A percentile compares a stretch with the other conserved stretches of the same genome.
These are phyloP conservation scores for Drosophila acutilabella DNA, from an alignment of 2,888 invertebrate species.

Conservation along the genomic window DNA sequence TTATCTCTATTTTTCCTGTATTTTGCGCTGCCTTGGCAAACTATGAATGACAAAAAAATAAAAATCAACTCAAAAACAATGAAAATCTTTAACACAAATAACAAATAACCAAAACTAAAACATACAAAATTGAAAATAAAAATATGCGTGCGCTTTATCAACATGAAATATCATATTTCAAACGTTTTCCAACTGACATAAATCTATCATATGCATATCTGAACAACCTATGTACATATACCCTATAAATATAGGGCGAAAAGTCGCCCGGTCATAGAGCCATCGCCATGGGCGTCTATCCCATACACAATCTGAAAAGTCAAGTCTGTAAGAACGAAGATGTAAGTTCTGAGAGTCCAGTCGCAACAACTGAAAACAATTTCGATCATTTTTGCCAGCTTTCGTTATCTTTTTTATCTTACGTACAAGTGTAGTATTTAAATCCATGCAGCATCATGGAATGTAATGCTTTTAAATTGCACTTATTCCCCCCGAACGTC, in stretches of 20 bases:
- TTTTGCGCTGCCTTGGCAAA: conserved; percentile 80
- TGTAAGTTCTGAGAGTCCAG: conserved; percentile 88
- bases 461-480: conserved; percentile 49
- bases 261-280: conserved; percentile 96
- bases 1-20: conserved; percentile 77
- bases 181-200: conserved; percentile 48
- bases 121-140: conserved; percentile 18
- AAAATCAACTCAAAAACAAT: conserved; percentile 25
- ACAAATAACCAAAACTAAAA: conserved; percentile 25
- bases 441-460: conserved; percentile 28
- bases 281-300: conserved; percentile 95
- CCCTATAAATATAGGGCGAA: conserved; percentile 89
- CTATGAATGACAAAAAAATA: conserved; percentile 62
- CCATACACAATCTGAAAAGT: conserved; percentile 95
- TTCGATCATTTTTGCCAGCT: conserved; percentile 48
- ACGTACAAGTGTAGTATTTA: conserved; percentile 23
- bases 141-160: conserved; percentile 76
- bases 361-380: conserved; percentile 37
- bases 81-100: conserved; percentile 24
- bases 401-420: conserved; percentile 34
- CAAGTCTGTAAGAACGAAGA: conserved; percentile 94
- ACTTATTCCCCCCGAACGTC: conserved; percentile 26
- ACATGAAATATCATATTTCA: conserved; percentile 63
- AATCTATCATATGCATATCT: conserved; percentile 45
- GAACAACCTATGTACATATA: conserved; percentile 33